Base-by-base conservation (phyloP, 92 coral and sea anemone species). In the Plumapathes pennacea region DNA sequence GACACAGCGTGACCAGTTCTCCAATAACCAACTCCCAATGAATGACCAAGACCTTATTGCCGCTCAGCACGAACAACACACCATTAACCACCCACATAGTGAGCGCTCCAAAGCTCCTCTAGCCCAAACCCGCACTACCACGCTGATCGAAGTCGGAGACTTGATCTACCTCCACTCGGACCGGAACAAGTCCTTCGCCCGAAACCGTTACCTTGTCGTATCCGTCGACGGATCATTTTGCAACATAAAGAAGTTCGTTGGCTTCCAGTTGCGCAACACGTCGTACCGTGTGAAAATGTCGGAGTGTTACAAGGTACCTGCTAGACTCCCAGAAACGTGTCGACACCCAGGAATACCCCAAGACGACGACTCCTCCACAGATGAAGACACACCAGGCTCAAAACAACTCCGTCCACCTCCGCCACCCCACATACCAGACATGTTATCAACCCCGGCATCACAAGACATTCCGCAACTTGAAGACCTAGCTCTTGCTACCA, bases 1-100 rank as follows among this genome's bases (percentile, higher is more conserved):
- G 74, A 30, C 61, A 10, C 81, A 63, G 28, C 57, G 67, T 2
- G 67, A 64, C 53, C 67, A 54, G 44, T 74, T 74, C 60, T 50
- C 43, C 47, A 67, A 67, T 30, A 8, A 0, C 54, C 65, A 67
- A 30, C 26, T 67, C 10, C 64, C 65, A 0, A 1, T 67, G 3
- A 3, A 33, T 27, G 64, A 67, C 45, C 31, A 25, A 0, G 54
- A 67, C 25, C 10, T 46, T 11, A 46, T 46, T 0, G 9, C 24
- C 7, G 26, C 25, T 2, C 69, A 62, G 36, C 60, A 62, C 30
- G 17, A 62, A 5, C 69, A 20, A 2, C 74, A 45, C 24, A 30
- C 42, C 4, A 13, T 12, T 6, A 67, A 67, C 29, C 74, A 67
- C 27, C 55, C 64, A 4, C 14, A 30, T 19, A 67, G 64, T 32